Base-by-base conservation (phyloP, 2,797 vertebrate species). In the Psittacula derbiana region DNA sequence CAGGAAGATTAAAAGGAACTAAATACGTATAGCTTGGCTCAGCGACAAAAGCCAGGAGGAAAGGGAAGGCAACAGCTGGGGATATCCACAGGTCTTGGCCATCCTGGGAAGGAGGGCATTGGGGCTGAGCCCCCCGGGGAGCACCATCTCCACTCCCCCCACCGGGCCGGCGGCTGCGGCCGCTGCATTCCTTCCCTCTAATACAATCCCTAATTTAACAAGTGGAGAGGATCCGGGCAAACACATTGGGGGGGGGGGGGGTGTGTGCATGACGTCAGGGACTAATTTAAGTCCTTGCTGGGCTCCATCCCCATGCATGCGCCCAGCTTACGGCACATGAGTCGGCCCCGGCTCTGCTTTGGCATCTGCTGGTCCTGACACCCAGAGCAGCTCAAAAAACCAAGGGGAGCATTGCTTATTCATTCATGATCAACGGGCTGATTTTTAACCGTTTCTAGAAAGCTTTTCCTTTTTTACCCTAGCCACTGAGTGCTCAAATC, bases 161-260 rank as follows among this genome's bases (percentile, higher is more conserved):
- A 4, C 70, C 10, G 5, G 44, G 24, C 70, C 16, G 1, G 44
- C 3, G 33, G 33, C 69, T 18, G 53, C 7, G 8, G 88, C 70
- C 2, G 25, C 84, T 16, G 60, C 93, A 95, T 95, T 95, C 92
- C 80, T 94, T 91, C 94, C 95, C 87, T 88, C 86, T 95, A 60
- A 95, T 95, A 93, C 93, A 96, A 94, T 95, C 92, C 94, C 92
- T 94, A 96, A 95, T 95, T 96, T 96, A 96, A 96, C 92, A 84
- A 90, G 92, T 24, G 67, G 81, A 93, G 81, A 90, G 79, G 87
- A 92, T 41, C 72, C 5, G 25, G 76, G 90, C 90, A 74, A 90
- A 83, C 80, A 20, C 53, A 52, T 70, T 72, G 62, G 0, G 8
- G 28, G 62, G 18, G 69, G 44, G 10, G 16, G n/a, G 15, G 31